A percentile compares a stretch with the other conserved stretches of the same genome.
phyloP scores from a whole-genome alignment of 2,113 vertebrate genomes.

The Pomatostomus ruficeps region DNA sequence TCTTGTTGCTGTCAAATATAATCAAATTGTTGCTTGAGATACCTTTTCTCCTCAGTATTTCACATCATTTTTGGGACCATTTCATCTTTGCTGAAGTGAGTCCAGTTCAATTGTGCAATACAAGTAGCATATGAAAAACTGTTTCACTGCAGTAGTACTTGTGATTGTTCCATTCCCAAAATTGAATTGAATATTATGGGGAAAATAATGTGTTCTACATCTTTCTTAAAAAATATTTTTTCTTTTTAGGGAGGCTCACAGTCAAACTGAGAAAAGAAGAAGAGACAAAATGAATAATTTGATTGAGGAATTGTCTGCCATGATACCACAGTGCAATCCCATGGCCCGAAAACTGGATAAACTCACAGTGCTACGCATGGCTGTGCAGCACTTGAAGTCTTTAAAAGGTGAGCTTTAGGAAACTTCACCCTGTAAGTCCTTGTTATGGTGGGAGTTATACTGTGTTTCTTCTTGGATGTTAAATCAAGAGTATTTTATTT shows the following conservation, averaged over 20 bases:
- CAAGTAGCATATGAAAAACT: neutral
- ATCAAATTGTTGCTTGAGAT: neutral
- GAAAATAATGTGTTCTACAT: neutral
- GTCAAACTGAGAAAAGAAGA: conserved; percentile 90
- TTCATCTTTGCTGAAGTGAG: neutral
- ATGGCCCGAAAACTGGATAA: conserved; percentile 89
- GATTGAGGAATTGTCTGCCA: conserved; percentile 88
- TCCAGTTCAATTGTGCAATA: neutral
- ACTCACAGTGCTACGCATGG: conserved; percentile 89
- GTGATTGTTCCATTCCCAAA: neutral
- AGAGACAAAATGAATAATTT: conserved; percentile 93
- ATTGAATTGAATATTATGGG: neutral
- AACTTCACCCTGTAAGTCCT: neutral
- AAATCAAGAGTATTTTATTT: neutral
- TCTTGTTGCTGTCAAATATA: neutral
- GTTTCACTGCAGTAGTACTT: neutral
- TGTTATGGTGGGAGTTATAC: neutral
- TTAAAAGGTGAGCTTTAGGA: conserved; percentile 78
- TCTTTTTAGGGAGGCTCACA: conserved; percentile 86
- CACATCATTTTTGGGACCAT: neutral
- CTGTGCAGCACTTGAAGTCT: conserved; percentile 88
- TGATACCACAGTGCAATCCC: conserved; percentile 89
- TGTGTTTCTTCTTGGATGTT: neutral
- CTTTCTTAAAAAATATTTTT: neutral
- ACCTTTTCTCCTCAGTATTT: neutral